Percentiles rank a stretch among this genome's conserved stretches.
Conservation (phyloP, 2,888 invertebrate species). For the Argynnis bischoffii region DNA sequence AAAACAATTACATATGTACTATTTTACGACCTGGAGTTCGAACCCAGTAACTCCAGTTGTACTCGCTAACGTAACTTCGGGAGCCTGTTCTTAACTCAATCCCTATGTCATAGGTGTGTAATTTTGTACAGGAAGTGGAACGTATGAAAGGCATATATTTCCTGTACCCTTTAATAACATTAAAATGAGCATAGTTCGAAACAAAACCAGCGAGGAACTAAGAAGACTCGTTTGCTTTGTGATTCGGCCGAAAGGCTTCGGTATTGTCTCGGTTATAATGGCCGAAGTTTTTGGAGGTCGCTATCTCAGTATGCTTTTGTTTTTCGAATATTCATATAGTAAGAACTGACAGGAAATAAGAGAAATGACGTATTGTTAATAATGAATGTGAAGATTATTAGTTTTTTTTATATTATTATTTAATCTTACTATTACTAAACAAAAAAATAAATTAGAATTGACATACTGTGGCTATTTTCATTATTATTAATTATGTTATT, state of each 20-base stretch:
- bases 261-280: slow-evolving; percentile 20
- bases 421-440: too few species aligned
- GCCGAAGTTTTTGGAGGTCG: slow-evolving; percentile 27
- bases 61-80: too few species aligned
- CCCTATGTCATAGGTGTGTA: too few species aligned
- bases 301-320: slow-evolving; percentile 1
- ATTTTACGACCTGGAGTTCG: too few species aligned
- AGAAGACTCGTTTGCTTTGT: slow-evolving; percentile 7
- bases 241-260: slow-evolving; percentile 6
- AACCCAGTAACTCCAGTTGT: too few species aligned
- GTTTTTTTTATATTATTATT: too few species aligned
- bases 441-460: too few species aligned
- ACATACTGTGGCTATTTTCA: too few species aligned
- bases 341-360: slow-evolving; percentile 11
- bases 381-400: too few species aligned
- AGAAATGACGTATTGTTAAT: background rate
- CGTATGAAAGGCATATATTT: background rate
- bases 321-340: background rate
- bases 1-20: too few species aligned
- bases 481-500: too few species aligned
- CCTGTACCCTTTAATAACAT: slow-evolving; percentile 10
- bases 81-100: too few species aligned
- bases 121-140: background rate
- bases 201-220: slow-evolving; percentile 15
- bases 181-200: slow-evolving; percentile 32